Conservation (phyloP, 1,140 invertebrate species). For the Bursaphelenchus mucronatus region DNA sequence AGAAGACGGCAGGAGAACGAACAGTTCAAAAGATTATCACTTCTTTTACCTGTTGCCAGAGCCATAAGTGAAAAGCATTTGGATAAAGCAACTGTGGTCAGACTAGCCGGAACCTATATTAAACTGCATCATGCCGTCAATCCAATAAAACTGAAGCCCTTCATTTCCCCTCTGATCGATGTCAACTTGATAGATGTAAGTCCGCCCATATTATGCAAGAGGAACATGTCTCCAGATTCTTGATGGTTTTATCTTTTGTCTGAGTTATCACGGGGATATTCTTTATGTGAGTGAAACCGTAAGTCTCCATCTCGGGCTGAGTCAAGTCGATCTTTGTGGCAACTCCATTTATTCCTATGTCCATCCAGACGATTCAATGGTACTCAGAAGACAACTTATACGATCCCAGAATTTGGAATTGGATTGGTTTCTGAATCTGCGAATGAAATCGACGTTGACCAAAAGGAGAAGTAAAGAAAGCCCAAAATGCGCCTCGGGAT, state of each 20-base stretch:
- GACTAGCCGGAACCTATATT: constrained; percentile 19
- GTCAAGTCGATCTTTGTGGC: constrained; percentile 25
- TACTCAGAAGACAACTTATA: not conserved
- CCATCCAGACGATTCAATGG: constrained; percentile 15
- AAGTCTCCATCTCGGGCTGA: constrained; percentile 21
- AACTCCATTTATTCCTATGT: constrained; percentile 17
- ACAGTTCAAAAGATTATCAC: constrained; percentile 14
- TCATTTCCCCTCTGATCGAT: not conserved
- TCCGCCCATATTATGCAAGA: not conserved
- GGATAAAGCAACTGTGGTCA: constrained; percentile 25
- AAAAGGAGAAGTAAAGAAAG: constrained; percentile 22
- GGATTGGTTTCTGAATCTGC: constrained; percentile 21
- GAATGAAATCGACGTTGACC: constrained; percentile 28
- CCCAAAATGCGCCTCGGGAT: constrained; percentile 12
- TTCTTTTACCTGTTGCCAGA: constrained; percentile 16
- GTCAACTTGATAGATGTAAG: constrained; percentile 13
- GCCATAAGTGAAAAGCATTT: constrained; percentile 24
- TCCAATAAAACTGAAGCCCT: not conserved
- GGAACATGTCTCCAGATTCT: constrained; percentile 1
- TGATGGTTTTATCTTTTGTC: constrained; percentile 24
- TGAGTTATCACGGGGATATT: constrained; percentile 8
- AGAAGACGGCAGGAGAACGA: constrained; percentile 20
- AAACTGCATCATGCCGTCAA: constrained; percentile 10
- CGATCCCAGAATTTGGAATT: not conserved
- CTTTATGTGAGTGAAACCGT: constrained; percentile 32